Conservation (phyloP, 1,140 invertebrate genomes). For the Wasmannia auropunctata region DNA sequence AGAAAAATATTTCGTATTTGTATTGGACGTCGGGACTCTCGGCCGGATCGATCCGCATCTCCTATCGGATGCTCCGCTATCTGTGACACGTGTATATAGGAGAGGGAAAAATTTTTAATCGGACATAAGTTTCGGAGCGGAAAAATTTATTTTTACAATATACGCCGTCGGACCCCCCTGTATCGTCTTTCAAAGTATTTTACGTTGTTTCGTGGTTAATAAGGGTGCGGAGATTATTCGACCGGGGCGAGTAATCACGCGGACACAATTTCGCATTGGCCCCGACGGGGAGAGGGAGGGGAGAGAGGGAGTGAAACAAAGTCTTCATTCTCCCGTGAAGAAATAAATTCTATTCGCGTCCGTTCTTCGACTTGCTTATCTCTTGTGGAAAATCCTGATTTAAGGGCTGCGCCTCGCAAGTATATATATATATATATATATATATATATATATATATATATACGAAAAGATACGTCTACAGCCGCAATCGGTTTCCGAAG, state of each 20-base stretch:
- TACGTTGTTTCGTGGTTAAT: constrained; percentile 18
- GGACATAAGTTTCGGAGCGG: background rate
- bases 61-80: background rate
- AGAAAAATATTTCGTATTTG: constrained; percentile 35
- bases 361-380: background rate
- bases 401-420: background rate
- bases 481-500: background rate
- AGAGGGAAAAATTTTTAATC: constrained; percentile 17
- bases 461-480: no score
- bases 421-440: background rate
- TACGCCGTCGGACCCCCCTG: background rate
- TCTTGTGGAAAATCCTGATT: background rate
- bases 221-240: constrained; percentile 28
- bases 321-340: background rate
- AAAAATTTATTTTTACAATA: constrained; percentile 16
- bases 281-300: background rate
- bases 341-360: background rate
- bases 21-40: background rate
- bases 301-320: background rate
- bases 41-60: constrained; percentile 8
- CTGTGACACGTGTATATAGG: background rate
- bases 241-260: background rate
- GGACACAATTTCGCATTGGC: constrained; percentile 23
- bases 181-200: constrained; percentile 20
- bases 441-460: no score